Base-by-base conservation (phyloP, 2,113 vertebrate species). In the Poecile atricapillus region DNA sequence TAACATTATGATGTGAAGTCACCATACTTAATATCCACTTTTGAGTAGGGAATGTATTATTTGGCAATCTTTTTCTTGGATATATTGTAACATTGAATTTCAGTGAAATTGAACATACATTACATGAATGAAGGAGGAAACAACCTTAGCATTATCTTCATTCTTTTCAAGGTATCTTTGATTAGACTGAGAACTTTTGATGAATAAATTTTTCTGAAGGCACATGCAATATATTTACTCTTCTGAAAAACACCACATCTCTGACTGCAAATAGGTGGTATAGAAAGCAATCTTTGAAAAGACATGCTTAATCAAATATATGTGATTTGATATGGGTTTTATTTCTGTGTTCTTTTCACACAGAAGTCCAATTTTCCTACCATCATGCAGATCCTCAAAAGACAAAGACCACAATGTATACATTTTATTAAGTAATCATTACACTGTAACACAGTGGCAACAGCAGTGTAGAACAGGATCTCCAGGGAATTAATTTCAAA, bases 401-500 rank as follows among this genome's bases (percentile, higher is more conserved):
- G 88, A 98, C 82, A 98, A 98, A 97, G 97, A 95, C 78, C 96
- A 93, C 79, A 37, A 70, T 63, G 94, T 79, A 91, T 90, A 91
- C 47, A 91, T 91, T 97, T 97, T 95, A 95, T 95, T 96, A 95
- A 94, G 70, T 90, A 95, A 94, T 97, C 83, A 94, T 95, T 97
- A 93, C 62, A 80, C 81, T 82, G 83, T 95, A 97, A 95, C 93
- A 96, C 31, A 95, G 95, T 79, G 50, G 88, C 90, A 91, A 89
- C 87, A 94, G 90, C 58, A 95, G 74, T 73, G 87, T 74, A 94
- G 96, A 94, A 96, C 37, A 89, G 67, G 85, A 86, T 41, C 98
- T 97, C 97, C 60, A 96, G 98, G 97, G 98, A 97, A 97, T 98
- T 98, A 75, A 97, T 97, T 98, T 97, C 96, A 97, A 97, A 97